Percentiles rank a stretch among this genome's conserved stretches.
These are phyloP conservation scores for Trematocara zebra DNA, from an alignment of 2,113 vertebrate species.

Conservation along the genomic window DNA sequence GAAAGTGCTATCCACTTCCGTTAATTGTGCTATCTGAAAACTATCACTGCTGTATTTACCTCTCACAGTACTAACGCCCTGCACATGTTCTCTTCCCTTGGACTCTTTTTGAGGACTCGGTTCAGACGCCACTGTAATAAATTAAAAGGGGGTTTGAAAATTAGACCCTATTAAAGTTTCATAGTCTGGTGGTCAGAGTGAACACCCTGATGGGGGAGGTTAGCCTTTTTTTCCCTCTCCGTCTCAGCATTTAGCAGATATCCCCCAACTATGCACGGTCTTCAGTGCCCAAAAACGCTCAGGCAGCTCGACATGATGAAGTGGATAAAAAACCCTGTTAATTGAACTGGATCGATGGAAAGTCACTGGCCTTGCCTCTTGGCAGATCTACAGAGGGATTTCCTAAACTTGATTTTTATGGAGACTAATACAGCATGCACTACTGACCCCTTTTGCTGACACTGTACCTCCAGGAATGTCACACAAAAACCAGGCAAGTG, in stretches of 20 bases:
- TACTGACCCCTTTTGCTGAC: neutral
- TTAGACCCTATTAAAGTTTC: slow-evolving; percentile 45
- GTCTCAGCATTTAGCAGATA: slow-evolving; percentile 28
- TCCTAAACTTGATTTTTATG: slow-evolving; percentile 11
- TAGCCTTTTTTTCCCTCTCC: neutral
- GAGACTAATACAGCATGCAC: neutral
- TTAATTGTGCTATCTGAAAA: neutral
- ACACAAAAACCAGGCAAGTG: neutral
- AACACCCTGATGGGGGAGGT: slow-evolving; percentile 10
- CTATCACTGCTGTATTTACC: neutral
- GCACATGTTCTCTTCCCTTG: neutral
- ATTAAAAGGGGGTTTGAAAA: slow-evolving; percentile 41
- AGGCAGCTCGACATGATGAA: slow-evolving; percentile 18
- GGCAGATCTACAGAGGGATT: neutral
- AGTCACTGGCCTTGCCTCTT: slow-evolving; percentile 1
- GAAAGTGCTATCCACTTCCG: neutral
- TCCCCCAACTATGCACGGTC: neutral
- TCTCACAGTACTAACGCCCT: neutral
- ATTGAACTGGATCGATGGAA: slow-evolving; percentile 46
- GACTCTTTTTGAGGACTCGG: neutral
- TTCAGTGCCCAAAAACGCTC: slow-evolving; percentile 16
- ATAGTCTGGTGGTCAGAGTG: slow-evolving; percentile 23
- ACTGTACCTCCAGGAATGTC: neutral
- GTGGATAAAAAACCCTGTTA: slow-evolving; percentile 29
- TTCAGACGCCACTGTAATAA: slow-evolving; percentile 17